A percentile compares a stretch with the other conserved stretches of the same genome.
These are phyloP conservation scores for Astyanax mexicanus DNA, from an alignment of 2,797 vertebrate genomes.

Conservation along the genomic window DNA sequence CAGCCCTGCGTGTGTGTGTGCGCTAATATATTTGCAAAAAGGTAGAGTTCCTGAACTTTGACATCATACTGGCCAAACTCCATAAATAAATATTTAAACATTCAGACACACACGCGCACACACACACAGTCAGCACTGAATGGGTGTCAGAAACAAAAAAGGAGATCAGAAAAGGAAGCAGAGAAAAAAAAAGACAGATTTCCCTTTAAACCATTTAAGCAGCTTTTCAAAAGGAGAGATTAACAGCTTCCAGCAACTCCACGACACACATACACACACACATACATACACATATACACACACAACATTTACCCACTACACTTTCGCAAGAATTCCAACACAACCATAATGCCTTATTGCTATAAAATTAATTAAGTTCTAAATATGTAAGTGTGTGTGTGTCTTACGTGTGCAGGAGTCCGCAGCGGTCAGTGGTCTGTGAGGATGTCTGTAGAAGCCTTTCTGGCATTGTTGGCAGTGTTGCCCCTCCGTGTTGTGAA, in stretches of 20 bases:
- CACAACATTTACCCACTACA: neutral
- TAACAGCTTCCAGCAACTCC: conserved; percentile 28
- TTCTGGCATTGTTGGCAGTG: conserved; percentile 90
- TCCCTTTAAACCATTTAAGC: conserved; percentile 33
- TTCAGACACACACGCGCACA: conserved; percentile 42
- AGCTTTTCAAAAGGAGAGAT: conserved; percentile 39
- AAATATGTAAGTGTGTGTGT: neutral
- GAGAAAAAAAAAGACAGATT: conserved; percentile 8
- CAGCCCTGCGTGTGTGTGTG: conserved; percentile 48
- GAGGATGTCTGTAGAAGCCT: conserved; percentile 90
- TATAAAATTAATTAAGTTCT: neutral
- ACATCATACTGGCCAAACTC: conserved; percentile 49
- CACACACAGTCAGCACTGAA: conserved; percentile 42
- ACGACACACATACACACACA: neutral
- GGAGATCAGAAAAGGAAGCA: neutral
- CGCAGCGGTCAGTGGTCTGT: conserved; percentile 78
- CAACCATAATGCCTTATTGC: neutral
- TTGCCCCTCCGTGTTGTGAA: conserved; percentile 92
- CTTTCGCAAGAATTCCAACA: conserved; percentile 4
- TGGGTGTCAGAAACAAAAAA: neutral
- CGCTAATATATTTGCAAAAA: conserved; percentile 35
- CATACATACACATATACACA: too few species aligned
- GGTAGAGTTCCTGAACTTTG: conserved; percentile 50
- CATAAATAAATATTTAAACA: conserved; percentile 29
- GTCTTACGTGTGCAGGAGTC: conserved; percentile 91